phyloP scores from a whole-genome alignment of 2,797 vertebrate species.

The Eleutherodactylus coqui region DNA sequence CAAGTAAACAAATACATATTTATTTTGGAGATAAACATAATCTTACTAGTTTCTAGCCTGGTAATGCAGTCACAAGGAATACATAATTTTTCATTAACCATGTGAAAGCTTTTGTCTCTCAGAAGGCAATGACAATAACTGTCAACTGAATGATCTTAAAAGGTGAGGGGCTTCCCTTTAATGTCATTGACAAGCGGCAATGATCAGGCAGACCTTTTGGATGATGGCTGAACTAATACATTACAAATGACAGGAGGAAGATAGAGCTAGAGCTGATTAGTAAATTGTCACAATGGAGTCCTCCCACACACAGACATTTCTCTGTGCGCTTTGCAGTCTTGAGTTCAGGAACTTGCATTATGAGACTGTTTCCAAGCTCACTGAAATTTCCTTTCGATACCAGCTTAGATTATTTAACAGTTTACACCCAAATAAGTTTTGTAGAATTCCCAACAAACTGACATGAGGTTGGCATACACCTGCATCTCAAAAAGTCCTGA shows the following conservation, averaged over 20 bases:
- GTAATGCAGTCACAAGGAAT: slow-evolving; percentile 11
- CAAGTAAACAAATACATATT: slow-evolving; percentile 30
- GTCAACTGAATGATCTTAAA: slow-evolving; percentile 22
- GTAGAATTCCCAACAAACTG: neutral
- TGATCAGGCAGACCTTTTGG: slow-evolving; percentile 68
- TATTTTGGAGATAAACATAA: neutral
- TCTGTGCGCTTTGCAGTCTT: slow-evolving; percentile 66
- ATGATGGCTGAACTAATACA: slow-evolving; percentile 68
- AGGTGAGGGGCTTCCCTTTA: slow-evolving; percentile 57
- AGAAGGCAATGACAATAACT: slow-evolving; percentile 2
- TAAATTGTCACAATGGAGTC: slow-evolving; percentile 69
- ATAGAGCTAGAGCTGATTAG: slow-evolving; percentile 69
- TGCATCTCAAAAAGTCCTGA: neutral
- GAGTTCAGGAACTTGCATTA: slow-evolving; percentile 68
- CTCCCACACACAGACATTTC: slow-evolving; percentile 73
- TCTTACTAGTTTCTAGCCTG: neutral
- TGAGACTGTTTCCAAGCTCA: slow-evolving; percentile 63
- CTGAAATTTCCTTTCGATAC: slow-evolving; percentile 56
- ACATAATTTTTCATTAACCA: neutral
- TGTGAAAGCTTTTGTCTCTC: slow-evolving; percentile 17
- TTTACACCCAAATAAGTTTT: slow-evolving; percentile 62
- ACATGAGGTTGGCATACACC: neutral
- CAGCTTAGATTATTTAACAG: slow-evolving; percentile 62
- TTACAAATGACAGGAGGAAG: slow-evolving; percentile 67
- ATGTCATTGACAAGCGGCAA: slow-evolving; percentile 56